Evolutionary conservation across 2,797 vertebrate species (phyloP).

Genomic region (Glossophaga mutica): DNA sequence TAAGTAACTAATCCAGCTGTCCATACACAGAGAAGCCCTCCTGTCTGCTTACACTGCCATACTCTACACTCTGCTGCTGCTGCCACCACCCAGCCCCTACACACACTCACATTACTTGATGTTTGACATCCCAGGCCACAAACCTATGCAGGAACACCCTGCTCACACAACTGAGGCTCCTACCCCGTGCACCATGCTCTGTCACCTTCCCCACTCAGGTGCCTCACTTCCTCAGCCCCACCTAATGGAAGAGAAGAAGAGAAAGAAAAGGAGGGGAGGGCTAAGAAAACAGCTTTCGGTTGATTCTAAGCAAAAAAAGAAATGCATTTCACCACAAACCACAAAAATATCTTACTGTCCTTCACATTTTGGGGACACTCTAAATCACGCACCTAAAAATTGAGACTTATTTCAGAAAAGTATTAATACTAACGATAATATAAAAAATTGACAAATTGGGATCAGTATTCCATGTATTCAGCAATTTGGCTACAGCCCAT

Average conservation of each 20-base stretch:
- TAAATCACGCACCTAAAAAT: not conserved
- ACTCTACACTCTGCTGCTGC: not conserved
- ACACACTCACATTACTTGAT: not conserved
- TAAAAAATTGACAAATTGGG: not conserved
- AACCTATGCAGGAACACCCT: not conserved
- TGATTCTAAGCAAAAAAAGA: not conserved
- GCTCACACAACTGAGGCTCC: not conserved
- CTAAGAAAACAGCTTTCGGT: not conserved
- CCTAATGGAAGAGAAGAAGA: not conserved
- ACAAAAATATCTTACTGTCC: not conserved
- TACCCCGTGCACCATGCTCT: fast-evolving
- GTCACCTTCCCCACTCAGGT: not conserved
- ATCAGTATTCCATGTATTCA: not conserved
- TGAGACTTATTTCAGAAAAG: not conserved
- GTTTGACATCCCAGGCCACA: not conserved
- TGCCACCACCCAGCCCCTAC: not conserved
- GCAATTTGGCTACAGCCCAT: not conserved
- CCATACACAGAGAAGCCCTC: not conserved
- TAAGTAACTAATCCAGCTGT: not conserved
- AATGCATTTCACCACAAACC: not conserved
- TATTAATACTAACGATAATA: not conserved
- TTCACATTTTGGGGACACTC: not conserved
- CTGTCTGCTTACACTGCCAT: not conserved
- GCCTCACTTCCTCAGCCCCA: not conserved
- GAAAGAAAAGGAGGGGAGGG: not conserved